Conservation (phyloP, 2,113 vertebrate species). For the Aix galericulata region DNA sequence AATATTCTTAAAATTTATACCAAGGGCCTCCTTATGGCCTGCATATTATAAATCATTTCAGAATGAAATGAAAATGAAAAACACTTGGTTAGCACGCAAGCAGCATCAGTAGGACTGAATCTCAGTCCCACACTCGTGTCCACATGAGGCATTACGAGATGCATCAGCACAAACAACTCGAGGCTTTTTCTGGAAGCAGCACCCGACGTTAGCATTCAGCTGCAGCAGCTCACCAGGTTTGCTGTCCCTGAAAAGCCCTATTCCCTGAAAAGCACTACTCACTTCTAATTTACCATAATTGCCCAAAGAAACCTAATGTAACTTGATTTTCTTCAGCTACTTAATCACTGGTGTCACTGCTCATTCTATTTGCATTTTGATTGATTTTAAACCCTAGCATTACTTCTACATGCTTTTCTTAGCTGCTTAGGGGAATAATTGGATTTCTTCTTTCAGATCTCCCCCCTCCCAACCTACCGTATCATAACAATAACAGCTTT, state of each 20-base stretch:
- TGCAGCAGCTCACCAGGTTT: not conserved
- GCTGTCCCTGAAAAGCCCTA: not conserved
- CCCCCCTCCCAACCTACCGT: not conserved
- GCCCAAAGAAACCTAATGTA: not conserved
- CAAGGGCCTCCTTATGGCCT: not conserved
- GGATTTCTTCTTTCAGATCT: not conserved
- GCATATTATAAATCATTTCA: accelerated
- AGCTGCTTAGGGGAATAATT: not conserved
- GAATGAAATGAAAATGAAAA: too few species aligned
- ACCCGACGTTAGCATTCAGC: not conserved
- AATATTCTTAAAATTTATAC: not conserved
- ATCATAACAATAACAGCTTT: slow-evolving; percentile 25
- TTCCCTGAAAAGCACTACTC: slow-evolving; percentile 4
- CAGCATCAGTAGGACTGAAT: not conserved
- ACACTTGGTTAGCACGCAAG: not conserved
- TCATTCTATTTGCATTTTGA: slow-evolving; percentile 29
- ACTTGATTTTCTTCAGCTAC: not conserved
- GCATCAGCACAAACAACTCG: not conserved
- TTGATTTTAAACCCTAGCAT: not conserved
- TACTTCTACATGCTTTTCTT: not conserved
- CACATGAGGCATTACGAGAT: accelerated
- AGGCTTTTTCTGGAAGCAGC: not conserved
- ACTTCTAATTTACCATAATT: not conserved
- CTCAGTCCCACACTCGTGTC: not conserved
- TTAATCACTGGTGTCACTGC: not conserved